phyloP scores from a whole-genome alignment of 2,113 vertebrate genomes.

The Corythornis cristatus region DNA sequence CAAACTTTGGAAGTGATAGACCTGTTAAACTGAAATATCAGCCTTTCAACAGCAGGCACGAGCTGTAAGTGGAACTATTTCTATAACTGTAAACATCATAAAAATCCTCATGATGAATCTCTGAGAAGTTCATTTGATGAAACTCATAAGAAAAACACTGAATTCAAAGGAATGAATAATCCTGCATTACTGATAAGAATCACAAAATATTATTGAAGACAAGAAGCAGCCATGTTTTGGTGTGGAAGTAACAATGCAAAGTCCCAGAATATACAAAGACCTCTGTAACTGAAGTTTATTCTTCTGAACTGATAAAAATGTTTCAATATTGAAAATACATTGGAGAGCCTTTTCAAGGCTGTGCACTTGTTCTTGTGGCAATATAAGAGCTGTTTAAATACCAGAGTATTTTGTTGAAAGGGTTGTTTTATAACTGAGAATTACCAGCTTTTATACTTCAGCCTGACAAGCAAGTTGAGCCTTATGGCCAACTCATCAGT shows the following conservation, averaged over 20 bases:
- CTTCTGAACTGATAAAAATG: background rate
- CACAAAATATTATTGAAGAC: background rate
- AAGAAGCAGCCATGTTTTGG: background rate
- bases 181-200: background rate
- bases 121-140: slow-evolving; percentile 24
- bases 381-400: background rate
- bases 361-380: background rate
- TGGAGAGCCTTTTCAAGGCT: background rate
- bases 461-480: background rate
- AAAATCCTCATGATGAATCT: slow-evolving; percentile 14
- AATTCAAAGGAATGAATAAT: background rate
- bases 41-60: background rate
- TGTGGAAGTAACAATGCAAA: background rate
- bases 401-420: background rate
- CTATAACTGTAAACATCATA: slow-evolving; percentile 22
- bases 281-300: background rate
- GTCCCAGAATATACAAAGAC: background rate
- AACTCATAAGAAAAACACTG: background rate
- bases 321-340: background rate
- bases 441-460: background rate
- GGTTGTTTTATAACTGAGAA: background rate
- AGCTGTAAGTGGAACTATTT: slow-evolving; percentile 9
- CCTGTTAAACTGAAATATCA: slow-evolving; percentile 50
- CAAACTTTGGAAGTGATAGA: slow-evolving; percentile 21
- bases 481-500: background rate